Evolutionary conservation across 2,797 vertebrate species (phyloP), one percentile per base, ranked within the genome.

Genomic region (Graptemys geographica): DNA sequence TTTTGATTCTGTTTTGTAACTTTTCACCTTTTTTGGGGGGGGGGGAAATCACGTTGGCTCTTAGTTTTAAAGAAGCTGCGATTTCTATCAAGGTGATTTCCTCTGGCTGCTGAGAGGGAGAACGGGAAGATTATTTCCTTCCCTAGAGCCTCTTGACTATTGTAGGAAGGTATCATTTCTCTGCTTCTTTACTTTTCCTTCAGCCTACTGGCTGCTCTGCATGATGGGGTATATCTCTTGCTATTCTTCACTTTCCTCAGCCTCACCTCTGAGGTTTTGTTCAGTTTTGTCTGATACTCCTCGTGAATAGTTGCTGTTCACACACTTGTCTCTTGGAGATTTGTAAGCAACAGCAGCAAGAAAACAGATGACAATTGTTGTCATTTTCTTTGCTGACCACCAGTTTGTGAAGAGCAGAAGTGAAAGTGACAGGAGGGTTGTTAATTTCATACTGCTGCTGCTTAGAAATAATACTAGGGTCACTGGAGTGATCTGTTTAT

Each of bases 361-460:
- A 94, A 94, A 65, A 19, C 25, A 5, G 1, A 52, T 95, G 92
- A 86, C 96, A 93, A 53, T 52, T 89, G 74, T 69, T 88, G 62
- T 19, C 62, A 69, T 69, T 69, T 69, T 69, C 62, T 69, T 33
- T 10, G 82, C 84, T 94, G 80, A 47, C 84, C 81, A 3, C 76
- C 56, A 33, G 11, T 56, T 90, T 92, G 57, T 95, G 92, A 95
- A 79, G 65, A 95, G 87, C 53, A 91, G 84, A 88, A 90, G 74
- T 80, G 86, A 91, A 96, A 53, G 84, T 93, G 93, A 80, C 89
- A 93, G 82, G 80, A 93, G 7, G 11, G 1, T 13, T 83, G 37
- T 90, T 80, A 33, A 37, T 37, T 88, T 47, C 89, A 18, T 25
- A 10, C 47, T 87, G 57, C 41, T 84, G 0, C 5, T 1, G 5